These are phyloP conservation scores for Esox niger DNA, from an alignment of 2,113 vertebrate genomes.

Conservation along the genomic window DNA sequence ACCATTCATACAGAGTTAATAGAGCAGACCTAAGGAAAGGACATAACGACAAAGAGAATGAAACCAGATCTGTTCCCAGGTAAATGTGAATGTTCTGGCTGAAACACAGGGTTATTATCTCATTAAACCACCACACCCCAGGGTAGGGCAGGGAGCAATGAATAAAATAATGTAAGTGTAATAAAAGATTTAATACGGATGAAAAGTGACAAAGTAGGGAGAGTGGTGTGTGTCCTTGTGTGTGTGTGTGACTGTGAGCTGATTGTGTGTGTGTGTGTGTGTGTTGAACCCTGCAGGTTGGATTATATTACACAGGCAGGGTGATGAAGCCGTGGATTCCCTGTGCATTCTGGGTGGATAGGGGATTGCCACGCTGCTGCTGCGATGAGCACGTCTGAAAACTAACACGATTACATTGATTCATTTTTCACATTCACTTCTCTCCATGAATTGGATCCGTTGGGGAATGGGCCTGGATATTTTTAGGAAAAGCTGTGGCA, in stretches of 20 bases:
- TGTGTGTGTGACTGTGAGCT: neutral
- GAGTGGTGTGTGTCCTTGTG: conserved; percentile 5
- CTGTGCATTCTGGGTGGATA: conserved; percentile 2
- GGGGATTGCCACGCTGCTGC: conserved; percentile 11
- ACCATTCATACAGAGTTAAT: neutral
- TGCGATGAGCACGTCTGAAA: conserved; percentile 29
- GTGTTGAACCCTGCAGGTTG: conserved; percentile 26
- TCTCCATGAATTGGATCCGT: conserved; percentile 28
- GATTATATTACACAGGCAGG: conserved; percentile 28
- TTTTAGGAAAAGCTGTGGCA: conserved; percentile 22
- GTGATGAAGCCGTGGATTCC: conserved; percentile 14
- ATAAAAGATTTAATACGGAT: conserved; percentile 37
- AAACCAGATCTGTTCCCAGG: neutral
- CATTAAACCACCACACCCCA: conserved; percentile 21
- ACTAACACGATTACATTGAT: conserved; percentile 29
- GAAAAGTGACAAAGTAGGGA: conserved; percentile 15
- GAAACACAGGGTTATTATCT: conserved; percentile 13
- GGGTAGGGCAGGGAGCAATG: conserved; percentile 4
- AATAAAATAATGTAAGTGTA: conserved; percentile 28
- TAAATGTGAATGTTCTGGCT: neutral
- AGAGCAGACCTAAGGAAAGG: neutral
- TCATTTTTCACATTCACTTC: conserved; percentile 21
- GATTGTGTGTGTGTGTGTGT: neutral
- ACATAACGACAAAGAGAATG: neutral
- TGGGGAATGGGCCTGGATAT: conserved; percentile 19